Conservation (phyloP, 2,113 vertebrate genomes). For the Ptychochromis oligacanthus region DNA sequence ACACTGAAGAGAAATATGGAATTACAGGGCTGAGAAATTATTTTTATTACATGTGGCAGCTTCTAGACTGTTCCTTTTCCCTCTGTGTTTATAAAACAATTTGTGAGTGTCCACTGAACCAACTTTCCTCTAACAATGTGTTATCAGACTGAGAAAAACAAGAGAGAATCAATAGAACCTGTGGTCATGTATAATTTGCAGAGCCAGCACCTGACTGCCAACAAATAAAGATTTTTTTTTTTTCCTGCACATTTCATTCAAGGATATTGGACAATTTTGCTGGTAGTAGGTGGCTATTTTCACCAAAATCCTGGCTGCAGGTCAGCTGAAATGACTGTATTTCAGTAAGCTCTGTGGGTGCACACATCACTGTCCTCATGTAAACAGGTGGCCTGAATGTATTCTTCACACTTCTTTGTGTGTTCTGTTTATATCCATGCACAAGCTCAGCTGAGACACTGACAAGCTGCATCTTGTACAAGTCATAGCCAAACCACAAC, state of each 20-base stretch:
- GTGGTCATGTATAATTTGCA: slow-evolving; percentile 80
- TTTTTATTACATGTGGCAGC: slow-evolving; percentile 54
- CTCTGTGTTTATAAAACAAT: slow-evolving; percentile 72
- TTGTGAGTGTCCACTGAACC: slow-evolving; percentile 63
- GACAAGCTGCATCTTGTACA: slow-evolving; percentile 49
- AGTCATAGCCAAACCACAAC: slow-evolving; percentile 42
- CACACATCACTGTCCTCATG: slow-evolving; percentile 52
- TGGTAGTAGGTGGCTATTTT: slow-evolving; percentile 67
- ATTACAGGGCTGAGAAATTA: slow-evolving; percentile 42
- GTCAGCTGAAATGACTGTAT: slow-evolving; percentile 71
- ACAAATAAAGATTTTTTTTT: slow-evolving; percentile 73
- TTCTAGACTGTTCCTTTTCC: slow-evolving; percentile 50
- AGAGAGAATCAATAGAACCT: slow-evolving; percentile 77
- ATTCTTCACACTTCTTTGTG: slow-evolving; percentile 51
- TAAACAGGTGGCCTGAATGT: slow-evolving; percentile 68
- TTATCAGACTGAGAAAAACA: slow-evolving; percentile 78
- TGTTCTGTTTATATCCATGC: slow-evolving; percentile 32
- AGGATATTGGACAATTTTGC: slow-evolving; percentile 73
- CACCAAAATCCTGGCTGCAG: slow-evolving; percentile 68
- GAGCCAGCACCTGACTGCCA: slow-evolving; percentile 74
- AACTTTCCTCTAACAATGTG: slow-evolving; percentile 75
- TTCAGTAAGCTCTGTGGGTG: slow-evolving; percentile 57
- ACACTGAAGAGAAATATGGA: slow-evolving; percentile 42
- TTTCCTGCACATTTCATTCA: slow-evolving; percentile 61
- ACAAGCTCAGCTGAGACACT: slow-evolving; percentile 41